Conservation (phyloP, 2,113 vertebrate species). For the Euleptes europaea region DNA sequence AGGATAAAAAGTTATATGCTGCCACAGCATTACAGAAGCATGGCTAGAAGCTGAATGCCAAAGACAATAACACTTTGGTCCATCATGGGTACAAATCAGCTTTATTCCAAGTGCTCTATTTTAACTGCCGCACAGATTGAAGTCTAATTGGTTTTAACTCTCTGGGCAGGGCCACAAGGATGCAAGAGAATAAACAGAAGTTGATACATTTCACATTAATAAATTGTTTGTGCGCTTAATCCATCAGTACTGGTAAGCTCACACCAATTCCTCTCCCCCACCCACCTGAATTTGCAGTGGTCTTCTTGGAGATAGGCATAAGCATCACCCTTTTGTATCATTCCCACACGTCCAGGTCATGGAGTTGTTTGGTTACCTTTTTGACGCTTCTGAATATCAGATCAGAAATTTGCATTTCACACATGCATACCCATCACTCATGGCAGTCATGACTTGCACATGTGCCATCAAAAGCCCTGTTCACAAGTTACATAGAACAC, state of each 20-base stretch:
- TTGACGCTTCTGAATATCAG: background rate
- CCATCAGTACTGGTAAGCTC: too few species aligned
- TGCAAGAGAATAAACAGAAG: background rate
- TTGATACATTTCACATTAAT: background rate
- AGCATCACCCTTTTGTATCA: background rate
- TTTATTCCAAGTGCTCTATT: background rate
- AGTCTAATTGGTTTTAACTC: background rate
- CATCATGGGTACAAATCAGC: background rate
- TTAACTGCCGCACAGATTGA: background rate
- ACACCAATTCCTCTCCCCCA: too few species aligned
- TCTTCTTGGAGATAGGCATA: background rate
- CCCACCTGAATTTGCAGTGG: too few species aligned
- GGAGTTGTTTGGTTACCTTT: background rate
- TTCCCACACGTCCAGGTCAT: background rate
- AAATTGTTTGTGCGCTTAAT: background rate
- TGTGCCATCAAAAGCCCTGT: too few species aligned
- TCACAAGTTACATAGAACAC: too few species aligned
- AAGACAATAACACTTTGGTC: background rate
- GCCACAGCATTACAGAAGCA: background rate
- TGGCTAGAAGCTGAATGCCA: background rate
- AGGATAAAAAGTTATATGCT: background rate
- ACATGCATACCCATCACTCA: background rate
- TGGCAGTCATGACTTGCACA: background rate
- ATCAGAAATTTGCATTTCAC: background rate
- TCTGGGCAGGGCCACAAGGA: background rate